Evolutionary conservation across 2,797 vertebrate species (phyloP).

Genomic region (Crocidura indochinensis): DNA sequence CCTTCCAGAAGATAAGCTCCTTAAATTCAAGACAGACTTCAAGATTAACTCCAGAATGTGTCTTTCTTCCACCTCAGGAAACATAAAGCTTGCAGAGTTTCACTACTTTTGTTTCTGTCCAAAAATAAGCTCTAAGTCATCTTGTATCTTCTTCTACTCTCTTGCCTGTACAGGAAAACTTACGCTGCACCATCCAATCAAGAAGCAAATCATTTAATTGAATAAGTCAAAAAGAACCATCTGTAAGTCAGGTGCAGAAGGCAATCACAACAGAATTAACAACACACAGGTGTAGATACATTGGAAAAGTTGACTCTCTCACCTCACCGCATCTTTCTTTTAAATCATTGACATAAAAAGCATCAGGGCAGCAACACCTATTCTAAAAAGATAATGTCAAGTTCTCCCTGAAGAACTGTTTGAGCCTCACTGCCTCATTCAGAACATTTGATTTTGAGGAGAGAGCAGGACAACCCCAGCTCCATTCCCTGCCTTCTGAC

Average conservation of each 20-base stretch:
- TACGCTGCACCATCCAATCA: neutral
- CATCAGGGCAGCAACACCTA: neutral
- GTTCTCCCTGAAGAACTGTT: constrained; percentile 1
- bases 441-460: neutral
- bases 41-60: constrained; percentile 1
- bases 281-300: accelerated
- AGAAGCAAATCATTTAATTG: constrained; percentile 32
- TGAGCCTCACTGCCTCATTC: neutral
- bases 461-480: neutral
- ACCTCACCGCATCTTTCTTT: neutral
- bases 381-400: neutral
- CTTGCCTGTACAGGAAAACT: neutral
- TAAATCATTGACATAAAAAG: constrained; percentile 57
- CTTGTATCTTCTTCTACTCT: constrained; percentile 10
- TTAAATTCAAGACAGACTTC: constrained; percentile 53
- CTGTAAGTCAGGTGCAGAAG: constrained; percentile 17
- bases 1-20: constrained; percentile 47
- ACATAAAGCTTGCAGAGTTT: constrained; percentile 33
- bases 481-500: neutral
- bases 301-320: constrained; percentile 46
- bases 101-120: neutral
- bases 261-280: neutral
- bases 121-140: constrained; percentile 44
- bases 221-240: constrained; percentile 17
- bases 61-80: constrained; percentile 37